These are phyloP conservation scores for Lepidocolaptes lacrymiger DNA, from an alignment of 2,797 vertebrate genomes.

Conservation along the genomic window DNA sequence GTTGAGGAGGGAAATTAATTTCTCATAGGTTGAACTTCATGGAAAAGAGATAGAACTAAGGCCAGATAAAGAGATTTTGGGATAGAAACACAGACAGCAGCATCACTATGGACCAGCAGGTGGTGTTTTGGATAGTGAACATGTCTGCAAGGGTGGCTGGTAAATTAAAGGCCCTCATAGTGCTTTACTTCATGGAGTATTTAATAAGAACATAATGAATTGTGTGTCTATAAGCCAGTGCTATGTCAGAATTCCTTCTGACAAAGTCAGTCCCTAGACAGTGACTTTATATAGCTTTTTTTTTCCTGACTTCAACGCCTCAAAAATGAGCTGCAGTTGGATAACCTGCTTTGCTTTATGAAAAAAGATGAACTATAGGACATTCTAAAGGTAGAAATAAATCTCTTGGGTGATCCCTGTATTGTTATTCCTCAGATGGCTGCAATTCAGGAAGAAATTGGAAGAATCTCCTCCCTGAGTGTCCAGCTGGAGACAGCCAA, in stretches of 20 bases:
- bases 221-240: background rate
- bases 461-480: conserved; percentile 70
- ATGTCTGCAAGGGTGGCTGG: background rate
- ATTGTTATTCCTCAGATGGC: conserved; percentile 68
- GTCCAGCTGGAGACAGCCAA: conserved; percentile 72
- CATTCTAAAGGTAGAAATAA: background rate
- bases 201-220: background rate
- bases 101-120: conserved; percentile 58
- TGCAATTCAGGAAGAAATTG: conserved; percentile 71
- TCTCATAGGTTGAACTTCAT: conserved; percentile 64
- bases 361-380: background rate
- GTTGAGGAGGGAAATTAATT: background rate
- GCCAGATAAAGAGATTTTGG: conserved; percentile 73
- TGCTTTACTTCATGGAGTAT: background rate
- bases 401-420: background rate
- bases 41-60: conserved; percentile 67
- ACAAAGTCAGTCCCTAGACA: background rate
- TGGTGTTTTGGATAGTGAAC: background rate
- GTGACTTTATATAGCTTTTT: background rate
- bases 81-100: conserved; percentile 54
- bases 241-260: background rate
- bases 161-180: background rate
- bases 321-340: background rate
- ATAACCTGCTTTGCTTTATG: background rate
- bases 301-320: background rate